phyloP scores from a whole-genome alignment of 2,888 invertebrate genomes.

The Epirrhoe alternata region DNA sequence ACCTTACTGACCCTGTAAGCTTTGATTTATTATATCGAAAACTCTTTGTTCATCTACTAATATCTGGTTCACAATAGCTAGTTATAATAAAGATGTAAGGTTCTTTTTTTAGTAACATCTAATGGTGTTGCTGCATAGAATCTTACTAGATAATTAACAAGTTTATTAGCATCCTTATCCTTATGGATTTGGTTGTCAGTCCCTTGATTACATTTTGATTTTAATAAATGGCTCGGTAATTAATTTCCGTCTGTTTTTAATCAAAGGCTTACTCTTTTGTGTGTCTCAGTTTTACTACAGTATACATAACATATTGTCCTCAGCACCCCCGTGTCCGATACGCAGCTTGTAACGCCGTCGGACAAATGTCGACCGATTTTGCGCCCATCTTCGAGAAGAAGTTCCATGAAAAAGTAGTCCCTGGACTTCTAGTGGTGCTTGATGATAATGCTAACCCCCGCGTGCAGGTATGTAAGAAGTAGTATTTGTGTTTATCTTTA shows the following conservation, averaged over 20 bases:
- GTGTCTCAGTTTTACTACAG: background rate
- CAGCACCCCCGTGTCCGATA: constrained; percentile 97
- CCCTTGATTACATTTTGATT: constrained; percentile 61
- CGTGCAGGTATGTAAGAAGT: constrained; percentile 88
- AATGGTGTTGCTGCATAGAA: constrained; percentile 51
- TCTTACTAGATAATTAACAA: constrained; percentile 73
- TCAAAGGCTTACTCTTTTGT: too few species aligned
- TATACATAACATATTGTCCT: constrained; percentile 28
- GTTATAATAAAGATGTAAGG: constrained; percentile 15
- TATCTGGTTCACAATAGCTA: background rate
- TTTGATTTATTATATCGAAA: background rate
- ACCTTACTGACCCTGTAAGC: constrained; percentile 92
- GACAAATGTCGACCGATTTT: constrained; percentile 99
- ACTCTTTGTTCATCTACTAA: background rate
- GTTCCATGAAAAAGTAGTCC: constrained; percentile 97
- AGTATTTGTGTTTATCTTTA: background rate
- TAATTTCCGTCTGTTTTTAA: background rate
- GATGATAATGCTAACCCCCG: constrained; percentile 97
- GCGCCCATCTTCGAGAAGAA: constrained; percentile 98
- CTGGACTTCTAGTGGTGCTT: constrained; percentile 93
- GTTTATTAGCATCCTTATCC: constrained; percentile 76
- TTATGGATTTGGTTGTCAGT: constrained; percentile 75
- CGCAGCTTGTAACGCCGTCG: constrained; percentile 99
- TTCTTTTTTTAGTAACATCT: constrained; percentile 48
- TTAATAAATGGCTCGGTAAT: constrained; percentile 2